Evolutionary conservation across 1,140 invertebrate genomes (phyloP), one percentile per base, ranked within the genome.

Genomic region (Mycetomoellerius zeteki): DNA sequence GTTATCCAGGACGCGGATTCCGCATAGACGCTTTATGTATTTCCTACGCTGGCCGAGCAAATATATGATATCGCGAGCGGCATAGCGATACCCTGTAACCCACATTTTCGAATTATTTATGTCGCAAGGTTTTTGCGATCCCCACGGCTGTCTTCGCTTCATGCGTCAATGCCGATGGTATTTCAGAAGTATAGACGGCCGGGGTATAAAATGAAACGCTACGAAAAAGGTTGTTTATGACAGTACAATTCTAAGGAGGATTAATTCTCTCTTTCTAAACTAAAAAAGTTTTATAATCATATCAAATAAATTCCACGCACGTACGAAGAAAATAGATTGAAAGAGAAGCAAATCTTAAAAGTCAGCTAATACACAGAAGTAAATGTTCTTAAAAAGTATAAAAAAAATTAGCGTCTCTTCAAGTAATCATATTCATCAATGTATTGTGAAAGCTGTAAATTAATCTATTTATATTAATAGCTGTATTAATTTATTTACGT

Each of bases 21-120:
- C 60, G 56, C 72, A 56, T 81, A 81, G 67, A 30, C 69, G 21
- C 37, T 47, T 62, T 27, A 62, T 19, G 47, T 21, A 76, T 76
- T 69, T 85, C 47, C 85, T 47, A 71, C 52, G 62, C 12, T 82
- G 10, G 54, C 54, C 52, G 80, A 24, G 77, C 64, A 50, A 37
- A 69, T 69, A 54, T 54, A 69, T 8, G 30, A 76, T 60, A 60
- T 60, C 58, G 50, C 71, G 71, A 56, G 3, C 56, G 24, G 27
- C 52, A 27, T 72, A 47, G 12, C 47, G 71, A 73, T 81, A 64
- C n/a, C 87, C 43, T 27, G 56, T 85, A 72, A 89, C 88, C 87
- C 67, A 88, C 37, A 89, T 89, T 77, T 65, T 67, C 88, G 62
- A 65, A 58, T 77, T 77, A 88, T 88, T 89, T 54, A 65, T 14